Conservation (phyloP, 2,797 vertebrate genomes). For the Tenualosa thibaudeaui region DNA sequence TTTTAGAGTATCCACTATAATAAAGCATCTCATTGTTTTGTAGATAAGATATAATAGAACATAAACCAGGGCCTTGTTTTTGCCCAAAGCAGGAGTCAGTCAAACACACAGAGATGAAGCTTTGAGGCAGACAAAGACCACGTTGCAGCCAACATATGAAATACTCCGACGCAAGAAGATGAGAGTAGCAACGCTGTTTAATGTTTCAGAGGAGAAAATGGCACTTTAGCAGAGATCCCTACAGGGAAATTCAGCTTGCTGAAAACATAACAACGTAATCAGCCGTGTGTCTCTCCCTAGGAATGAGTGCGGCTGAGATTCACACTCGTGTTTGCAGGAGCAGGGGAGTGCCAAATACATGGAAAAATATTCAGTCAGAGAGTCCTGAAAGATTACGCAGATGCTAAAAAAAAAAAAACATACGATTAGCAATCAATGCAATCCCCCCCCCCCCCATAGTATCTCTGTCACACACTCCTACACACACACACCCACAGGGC, state of each 20-base stretch:
- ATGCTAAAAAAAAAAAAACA: conserved; percentile 48
- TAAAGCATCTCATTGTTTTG: background rate
- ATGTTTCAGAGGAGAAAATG: conserved; percentile 47
- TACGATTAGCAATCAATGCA: conserved; percentile 49
- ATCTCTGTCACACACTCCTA: conserved; percentile 34
- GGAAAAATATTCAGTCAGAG: conserved; percentile 62
- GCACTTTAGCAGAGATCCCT: conserved; percentile 48
- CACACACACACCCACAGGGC: conserved; percentile 40
- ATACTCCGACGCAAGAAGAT: conserved; percentile 30
- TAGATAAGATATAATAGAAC: conserved; percentile 7
- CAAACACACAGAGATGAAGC: background rate
- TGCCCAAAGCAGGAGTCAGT: conserved; percentile 1
- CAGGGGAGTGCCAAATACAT: conserved; percentile 47
- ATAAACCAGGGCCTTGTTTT: background rate
- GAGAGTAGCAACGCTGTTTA: conserved; percentile 45
- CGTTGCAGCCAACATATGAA: background rate
- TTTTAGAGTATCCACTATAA: background rate
- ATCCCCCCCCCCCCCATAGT: background rate
- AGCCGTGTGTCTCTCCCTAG: conserved; percentile 36
- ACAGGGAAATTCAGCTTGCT: conserved; percentile 40
- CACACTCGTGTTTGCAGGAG: background rate
- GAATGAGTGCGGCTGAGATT: conserved; percentile 24
- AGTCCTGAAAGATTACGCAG: conserved; percentile 57
- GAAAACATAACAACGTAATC: conserved; percentile 41
- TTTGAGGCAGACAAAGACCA: background rate